Evolutionary conservation across 2,888 invertebrate species (phyloP), one percentile per base, ranked within the genome.

Genomic region (Melanostoma scalare): DNA sequence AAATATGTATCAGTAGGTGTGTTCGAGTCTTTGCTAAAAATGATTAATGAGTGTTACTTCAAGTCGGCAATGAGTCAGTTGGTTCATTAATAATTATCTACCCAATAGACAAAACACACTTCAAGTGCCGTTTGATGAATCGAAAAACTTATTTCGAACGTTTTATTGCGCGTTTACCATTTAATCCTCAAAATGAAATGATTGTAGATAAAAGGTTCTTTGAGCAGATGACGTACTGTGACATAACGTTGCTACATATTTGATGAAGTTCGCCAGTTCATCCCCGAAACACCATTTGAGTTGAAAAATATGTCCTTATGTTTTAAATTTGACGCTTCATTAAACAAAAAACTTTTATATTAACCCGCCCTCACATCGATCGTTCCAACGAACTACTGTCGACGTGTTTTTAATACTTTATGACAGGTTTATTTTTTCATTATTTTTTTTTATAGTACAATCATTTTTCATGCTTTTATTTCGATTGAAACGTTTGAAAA

Each of bases 331-430:
- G 31, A 40, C 30, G 3, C 58, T 6, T 6, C n/a, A 42, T 44
- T 58, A 42, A 6, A 58, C 20, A 30, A 30, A 38, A 3, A 9
- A 40, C 3, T 3, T 55, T 55, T 42, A 31, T 50, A 2, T 42
- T n/a, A n/a, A 46, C 42, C 9, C 3, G 0, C 3, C 38, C 30
- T 5, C 56, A 8, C 30, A 40, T 1, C n/a, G 3, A 58, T 31
- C 31, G 3, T 10, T 33, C 58, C 20, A 20, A 20, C 20, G 20
- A 20, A 20, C 20, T 20, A 58, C 42, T 58, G 58, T 58, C 42
- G 42, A 58, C 20, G 20, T 20, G 20, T 20, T 20, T 20, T 58
- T 58, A 56, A 58, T 42, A 58, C 10, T 58, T 58, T 42, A 58
- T 42, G 42, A 58, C 5, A n/a, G 40, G 42, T 58, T 33, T 44